Percentiles rank a stretch among this genome's conserved stretches.
Evolutionary conservation across 37 sponge, comb jelly and placozoan species (phyloP).

Genomic region (Halisarca cf. caerulea): DNA sequence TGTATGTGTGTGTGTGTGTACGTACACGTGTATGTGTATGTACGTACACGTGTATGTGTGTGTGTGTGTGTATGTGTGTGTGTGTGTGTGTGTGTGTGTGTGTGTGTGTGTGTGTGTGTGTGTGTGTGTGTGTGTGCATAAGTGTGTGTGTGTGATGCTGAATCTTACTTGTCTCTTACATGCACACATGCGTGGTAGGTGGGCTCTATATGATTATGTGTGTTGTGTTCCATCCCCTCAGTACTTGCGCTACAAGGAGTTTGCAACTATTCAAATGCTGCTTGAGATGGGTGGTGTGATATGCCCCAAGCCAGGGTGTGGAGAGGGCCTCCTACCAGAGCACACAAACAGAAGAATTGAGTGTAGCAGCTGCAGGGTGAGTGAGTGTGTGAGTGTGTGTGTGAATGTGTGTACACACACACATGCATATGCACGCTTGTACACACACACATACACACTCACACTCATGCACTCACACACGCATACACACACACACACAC

Average conservation of each 20-base stretch:
- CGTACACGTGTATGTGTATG: too few species aligned
- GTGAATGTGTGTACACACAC: background rate
- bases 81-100: too few species aligned
- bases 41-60: too few species aligned
- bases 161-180: too few species aligned
- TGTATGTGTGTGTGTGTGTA: too few species aligned
- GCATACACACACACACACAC: background rate
- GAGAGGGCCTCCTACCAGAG: slow-evolving; percentile 74
- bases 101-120: too few species aligned
- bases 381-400: background rate
- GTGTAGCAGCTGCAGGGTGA: slow-evolving; percentile 43
- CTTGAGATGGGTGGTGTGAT: slow-evolving; percentile 88
- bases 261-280: slow-evolving; percentile 83
- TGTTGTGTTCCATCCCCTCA: background rate
- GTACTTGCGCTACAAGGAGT: slow-evolving; percentile 83
- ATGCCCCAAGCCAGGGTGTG: slow-evolving; percentile 75
- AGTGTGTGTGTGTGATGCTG: too few species aligned
- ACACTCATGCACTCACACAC: background rate
- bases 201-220: background rate
- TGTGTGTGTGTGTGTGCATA: too few species aligned
- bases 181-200: background rate
- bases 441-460: background rate
- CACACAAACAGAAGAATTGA: slow-evolving; percentile 41
- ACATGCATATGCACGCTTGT: background rate
- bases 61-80: too few species aligned